A percentile compares a stretch with the other conserved stretches of the same genome.
Conservation (phyloP, 2,113 vertebrate species). For the Montifringilla adamsi region DNA sequence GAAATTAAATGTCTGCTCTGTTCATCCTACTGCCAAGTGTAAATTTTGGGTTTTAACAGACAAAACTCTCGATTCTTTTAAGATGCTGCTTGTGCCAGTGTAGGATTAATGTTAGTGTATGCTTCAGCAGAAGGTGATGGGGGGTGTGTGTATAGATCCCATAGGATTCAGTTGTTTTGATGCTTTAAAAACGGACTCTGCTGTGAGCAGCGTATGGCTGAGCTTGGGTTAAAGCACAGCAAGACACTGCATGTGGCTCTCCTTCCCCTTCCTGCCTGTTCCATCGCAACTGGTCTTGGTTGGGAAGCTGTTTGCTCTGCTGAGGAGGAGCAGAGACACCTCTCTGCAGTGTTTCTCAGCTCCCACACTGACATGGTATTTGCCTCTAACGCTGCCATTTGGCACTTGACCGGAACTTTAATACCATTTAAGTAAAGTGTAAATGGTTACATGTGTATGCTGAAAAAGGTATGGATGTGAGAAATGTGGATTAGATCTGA, state of each 20-base stretch:
- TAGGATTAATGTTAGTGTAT: neutral
- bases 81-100: neutral
- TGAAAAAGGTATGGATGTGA: neutral
- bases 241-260: neutral
- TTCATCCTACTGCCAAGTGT: neutral
- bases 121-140: neutral
- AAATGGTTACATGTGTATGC: neutral
- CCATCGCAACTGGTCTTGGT: neutral
- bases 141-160: neutral
- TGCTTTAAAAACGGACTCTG: neutral
- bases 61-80: neutral
- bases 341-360: neutral
- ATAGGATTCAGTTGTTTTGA: neutral
- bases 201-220: neutral
- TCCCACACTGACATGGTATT: neutral
- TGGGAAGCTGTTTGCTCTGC: neutral
- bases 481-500: neutral
- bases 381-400: neutral
- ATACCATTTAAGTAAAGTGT: neutral
- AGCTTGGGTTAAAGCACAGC: neutral
- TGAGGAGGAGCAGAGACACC: neutral
- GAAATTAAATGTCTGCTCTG: neutral
- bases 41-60: neutral
- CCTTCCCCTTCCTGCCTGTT: neutral
- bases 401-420: neutral